Evolutionary conservation across 2,797 vertebrate genomes (phyloP).

Genomic region (Enteromius radiatus): DNA sequence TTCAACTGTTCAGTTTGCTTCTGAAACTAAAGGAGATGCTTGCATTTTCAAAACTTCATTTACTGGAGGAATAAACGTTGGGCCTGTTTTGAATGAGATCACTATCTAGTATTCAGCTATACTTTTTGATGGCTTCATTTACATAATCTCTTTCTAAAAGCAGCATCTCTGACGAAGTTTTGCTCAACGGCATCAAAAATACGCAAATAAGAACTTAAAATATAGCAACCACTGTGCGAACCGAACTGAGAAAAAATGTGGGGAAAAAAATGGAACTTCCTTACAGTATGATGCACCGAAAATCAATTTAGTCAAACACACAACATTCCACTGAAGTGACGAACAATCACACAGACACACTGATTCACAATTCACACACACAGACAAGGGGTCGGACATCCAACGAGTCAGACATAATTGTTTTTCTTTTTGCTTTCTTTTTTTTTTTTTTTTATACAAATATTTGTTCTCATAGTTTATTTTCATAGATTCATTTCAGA

Average conservation of each 20-base stretch:
- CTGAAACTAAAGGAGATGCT: neutral
- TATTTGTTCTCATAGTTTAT: constrained; percentile 2
- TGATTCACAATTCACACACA: constrained; percentile 13
- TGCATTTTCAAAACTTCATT: neutral
- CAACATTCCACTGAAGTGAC: neutral
- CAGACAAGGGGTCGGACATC: neutral
- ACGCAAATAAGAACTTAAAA: neutral
- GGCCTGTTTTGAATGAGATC: neutral
- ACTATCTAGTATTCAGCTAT: constrained; percentile 34
- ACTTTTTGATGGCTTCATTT: neutral
- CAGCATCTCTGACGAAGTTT: neutral
- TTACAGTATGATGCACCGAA: constrained; percentile 31
- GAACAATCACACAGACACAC: constrained; percentile 6
- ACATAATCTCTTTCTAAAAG: constrained; percentile 8
- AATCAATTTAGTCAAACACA: neutral
- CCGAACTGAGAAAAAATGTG: neutral
- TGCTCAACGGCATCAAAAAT: neutral
- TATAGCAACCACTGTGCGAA: constrained; percentile 3
- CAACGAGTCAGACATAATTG: neutral
- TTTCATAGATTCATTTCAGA: neutral
- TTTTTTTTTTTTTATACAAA: neutral
- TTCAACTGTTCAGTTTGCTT: neutral
- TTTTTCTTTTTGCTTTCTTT: neutral
- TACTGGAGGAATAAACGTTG: constrained; percentile 15
- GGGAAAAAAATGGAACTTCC: neutral